phyloP scores from a whole-genome alignment of 53 echinoderm and acorn worm genomes.

The Apostichopus leukothele region DNA sequence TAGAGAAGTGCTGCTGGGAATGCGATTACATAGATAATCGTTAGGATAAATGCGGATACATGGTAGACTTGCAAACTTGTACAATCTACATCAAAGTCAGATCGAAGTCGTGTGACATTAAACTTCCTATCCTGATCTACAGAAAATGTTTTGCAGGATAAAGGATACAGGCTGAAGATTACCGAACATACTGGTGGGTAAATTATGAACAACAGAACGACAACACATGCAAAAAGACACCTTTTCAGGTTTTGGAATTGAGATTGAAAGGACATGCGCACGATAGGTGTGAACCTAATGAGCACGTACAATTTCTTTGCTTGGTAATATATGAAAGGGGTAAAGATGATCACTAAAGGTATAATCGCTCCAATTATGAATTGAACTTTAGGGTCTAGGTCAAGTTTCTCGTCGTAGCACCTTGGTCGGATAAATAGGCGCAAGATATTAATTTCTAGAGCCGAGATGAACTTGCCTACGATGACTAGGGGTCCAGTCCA shows the following conservation, averaged over 20 bases:
- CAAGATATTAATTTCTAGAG: conserved; percentile 18
- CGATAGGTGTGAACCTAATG: background rate
- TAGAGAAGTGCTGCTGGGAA: conserved; percentile 53
- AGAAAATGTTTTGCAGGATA: conserved; percentile 53
- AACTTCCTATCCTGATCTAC: conserved; percentile 18
- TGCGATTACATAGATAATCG: conserved; percentile 56
- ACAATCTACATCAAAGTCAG: conserved; percentile 65
- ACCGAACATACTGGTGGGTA: conserved; percentile 57
- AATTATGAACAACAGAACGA: conserved; percentile 55
- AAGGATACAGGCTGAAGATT: conserved; percentile 52
- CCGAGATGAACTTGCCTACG: conserved; percentile 25
- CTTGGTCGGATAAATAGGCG: conserved; percentile 18
- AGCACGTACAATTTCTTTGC: background rate
- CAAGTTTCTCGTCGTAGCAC: conserved; percentile 1
- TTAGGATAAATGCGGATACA: conserved; percentile 46
- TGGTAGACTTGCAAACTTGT: conserved; percentile 13
- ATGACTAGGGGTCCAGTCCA: conserved; percentile 19
- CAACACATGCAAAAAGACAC: background rate
- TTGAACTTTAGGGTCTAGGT: background rate
- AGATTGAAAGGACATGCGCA: background rate
- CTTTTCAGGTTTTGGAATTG: background rate
- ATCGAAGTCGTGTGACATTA: conserved; percentile 37
- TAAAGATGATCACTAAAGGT: background rate
- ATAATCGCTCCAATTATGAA: conserved; percentile 4
- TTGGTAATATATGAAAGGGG: conserved; percentile 10